phyloP scores from a whole-genome alignment of 2,797 vertebrate genomes.

The Melanogrammus aeglefinus region DNA sequence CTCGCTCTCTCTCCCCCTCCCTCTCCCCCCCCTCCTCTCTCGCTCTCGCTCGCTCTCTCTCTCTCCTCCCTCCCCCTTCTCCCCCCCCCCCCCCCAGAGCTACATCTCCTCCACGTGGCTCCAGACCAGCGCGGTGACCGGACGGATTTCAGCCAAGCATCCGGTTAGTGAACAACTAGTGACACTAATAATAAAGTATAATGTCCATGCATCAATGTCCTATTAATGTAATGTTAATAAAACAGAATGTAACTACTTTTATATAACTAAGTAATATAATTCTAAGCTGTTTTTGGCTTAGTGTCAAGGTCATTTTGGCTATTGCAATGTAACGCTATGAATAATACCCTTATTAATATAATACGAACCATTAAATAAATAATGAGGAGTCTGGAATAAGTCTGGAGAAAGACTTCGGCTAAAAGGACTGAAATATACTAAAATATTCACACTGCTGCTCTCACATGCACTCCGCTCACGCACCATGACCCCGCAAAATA shows the following conservation, averaged over 20 bases:
- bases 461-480: background rate
- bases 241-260: background rate
- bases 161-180: conserved; percentile 76
- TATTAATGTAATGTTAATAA: background rate
- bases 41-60: conserved; percentile 11
- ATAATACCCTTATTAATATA: background rate
- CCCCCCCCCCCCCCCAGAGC: conserved; percentile 48
- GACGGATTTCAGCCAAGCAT: conserved; percentile 85
- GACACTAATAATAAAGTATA: background rate
- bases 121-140: conserved; percentile 88
- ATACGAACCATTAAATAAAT: background rate
- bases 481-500: background rate
- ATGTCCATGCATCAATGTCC: background rate
- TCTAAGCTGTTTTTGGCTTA: background rate
- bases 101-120: conserved; percentile 85
- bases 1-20: background rate
- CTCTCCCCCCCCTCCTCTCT: background rate
- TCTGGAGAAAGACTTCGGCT: background rate
- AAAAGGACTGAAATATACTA: background rate
- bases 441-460: no score
- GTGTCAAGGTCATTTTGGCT: no score
- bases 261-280: background rate
- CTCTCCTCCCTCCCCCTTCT: background rate
- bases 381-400: background rate
- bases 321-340: background rate